Evolutionary conservation across 2,797 vertebrate genomes (phyloP).

Genomic region (Sciurus vulgaris): DNA sequence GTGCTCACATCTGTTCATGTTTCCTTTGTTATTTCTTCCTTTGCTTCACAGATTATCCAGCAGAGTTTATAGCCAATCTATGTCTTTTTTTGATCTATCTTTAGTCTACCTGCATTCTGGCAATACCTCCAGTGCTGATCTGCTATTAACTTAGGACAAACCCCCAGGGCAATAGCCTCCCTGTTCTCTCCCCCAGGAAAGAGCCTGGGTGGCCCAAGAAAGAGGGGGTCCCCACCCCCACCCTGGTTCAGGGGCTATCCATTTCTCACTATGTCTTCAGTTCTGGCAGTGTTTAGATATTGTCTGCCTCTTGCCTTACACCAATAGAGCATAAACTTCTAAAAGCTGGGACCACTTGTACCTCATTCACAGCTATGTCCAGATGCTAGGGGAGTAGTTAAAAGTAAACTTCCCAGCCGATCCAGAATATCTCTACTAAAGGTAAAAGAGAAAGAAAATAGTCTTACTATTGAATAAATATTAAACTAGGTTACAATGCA

Average conservation of each 20-base stretch:
- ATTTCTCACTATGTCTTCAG: neutral
- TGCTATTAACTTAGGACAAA: neutral
- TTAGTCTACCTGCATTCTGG: neutral
- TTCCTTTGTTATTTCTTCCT: neutral
- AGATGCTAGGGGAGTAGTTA: neutral
- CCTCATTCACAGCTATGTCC: neutral
- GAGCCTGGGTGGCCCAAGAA: neutral
- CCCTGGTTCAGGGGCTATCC: neutral
- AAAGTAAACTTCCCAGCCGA: neutral
- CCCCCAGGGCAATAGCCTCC: neutral
- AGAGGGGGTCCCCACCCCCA: neutral
- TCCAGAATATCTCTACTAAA: neutral
- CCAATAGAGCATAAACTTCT: neutral
- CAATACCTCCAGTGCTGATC: neutral
- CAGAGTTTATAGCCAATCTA: neutral
- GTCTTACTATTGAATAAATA: neutral
- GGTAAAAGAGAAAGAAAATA: neutral
- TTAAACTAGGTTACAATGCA: neutral
- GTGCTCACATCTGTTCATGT: neutral
- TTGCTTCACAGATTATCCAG: neutral
- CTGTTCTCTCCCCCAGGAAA: neutral
- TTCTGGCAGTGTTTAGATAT: neutral
- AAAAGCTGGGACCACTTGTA: neutral
- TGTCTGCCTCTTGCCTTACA: neutral
- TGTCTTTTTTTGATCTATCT: neutral